Base-by-base conservation (phyloP, 2,113 vertebrate genomes). In the Rhinogobius similis region DNA sequence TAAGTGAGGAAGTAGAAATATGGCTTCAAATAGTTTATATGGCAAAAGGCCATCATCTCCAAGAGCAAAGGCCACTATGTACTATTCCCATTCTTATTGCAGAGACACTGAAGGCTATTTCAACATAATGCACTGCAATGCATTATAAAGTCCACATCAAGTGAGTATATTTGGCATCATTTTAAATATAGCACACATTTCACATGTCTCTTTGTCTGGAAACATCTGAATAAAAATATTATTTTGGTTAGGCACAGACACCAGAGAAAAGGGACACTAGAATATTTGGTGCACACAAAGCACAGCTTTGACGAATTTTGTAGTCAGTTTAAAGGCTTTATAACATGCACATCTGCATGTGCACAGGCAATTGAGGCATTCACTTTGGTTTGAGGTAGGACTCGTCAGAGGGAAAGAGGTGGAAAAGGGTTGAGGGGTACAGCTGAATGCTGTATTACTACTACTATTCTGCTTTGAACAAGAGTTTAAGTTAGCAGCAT, bases 221-320 rank as follows among this genome's bases (percentile, higher is more conserved):
- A 82, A 70, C 63, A 48, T 78, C 68, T 52, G 69, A 72, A 73
- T 48, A 83, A 68, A 69, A 63, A 58, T 5, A 80, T 69, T 27
- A 71, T 90, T 93, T 94, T 92, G 93, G 89, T 92, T 89, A 88
- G 63, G 82, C 67, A 59, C 77, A 87, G 74, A 81, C 67, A 71
- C 73, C 43, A 10, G 67, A 72, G 72, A 73, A 78, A 70, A 72
- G 26, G 70, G 67, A 76, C 77, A 75, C 27, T 8, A 38, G 38
- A 67, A 26, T 68, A 62, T 43, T 27, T 70, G 32, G 67, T 46
- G 44, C 43, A 62, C 65, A 70, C 21, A 38, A 1, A 48, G 16
- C 41, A 61, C 26, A 44, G 46, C 46, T 59, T 29, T 71, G 62
- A 66, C 65, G 21, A 44, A n/a, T 32, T 9, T 43, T 21, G n/a